Conservation (phyloP, 2,113 vertebrate genomes). For the Nibea albiflora region DNA sequence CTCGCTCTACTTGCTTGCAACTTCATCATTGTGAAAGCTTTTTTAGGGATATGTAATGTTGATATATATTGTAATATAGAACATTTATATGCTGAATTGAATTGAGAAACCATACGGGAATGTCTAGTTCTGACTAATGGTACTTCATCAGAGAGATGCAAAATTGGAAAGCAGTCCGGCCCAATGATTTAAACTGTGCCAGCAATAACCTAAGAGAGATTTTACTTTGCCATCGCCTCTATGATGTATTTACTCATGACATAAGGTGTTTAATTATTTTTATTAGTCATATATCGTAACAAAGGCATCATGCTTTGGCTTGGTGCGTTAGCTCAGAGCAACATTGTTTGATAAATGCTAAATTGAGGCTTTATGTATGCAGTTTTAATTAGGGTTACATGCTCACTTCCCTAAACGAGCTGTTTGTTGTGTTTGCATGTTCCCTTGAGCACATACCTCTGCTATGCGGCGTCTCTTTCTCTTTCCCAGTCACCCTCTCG, state of each 20-base stretch:
- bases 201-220: neutral
- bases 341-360: constrained; percentile 32
- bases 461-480: constrained; percentile 23
- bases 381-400: constrained; percentile 10
- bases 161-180: neutral
- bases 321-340: constrained; percentile 7
- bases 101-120: neutral
- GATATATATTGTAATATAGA: neutral
- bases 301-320: neutral
- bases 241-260: neutral
- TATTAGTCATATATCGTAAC: neutral
- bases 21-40: neutral
- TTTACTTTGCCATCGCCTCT: neutral
- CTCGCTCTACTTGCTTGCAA: neutral
- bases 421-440: constrained; percentile 18
- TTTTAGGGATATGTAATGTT: neutral
- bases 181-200: neutral
- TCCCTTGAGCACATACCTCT: constrained; percentile 10
- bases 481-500: neutral
- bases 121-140: neutral
- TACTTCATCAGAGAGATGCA: neutral
- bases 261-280: neutral
- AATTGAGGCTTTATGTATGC: constrained; percentile 35
- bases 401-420: constrained; percentile 25
- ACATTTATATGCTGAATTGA: neutral